Conservation (phyloP, 2,888 invertebrate species). For the Campaea margaritaria region DNA sequence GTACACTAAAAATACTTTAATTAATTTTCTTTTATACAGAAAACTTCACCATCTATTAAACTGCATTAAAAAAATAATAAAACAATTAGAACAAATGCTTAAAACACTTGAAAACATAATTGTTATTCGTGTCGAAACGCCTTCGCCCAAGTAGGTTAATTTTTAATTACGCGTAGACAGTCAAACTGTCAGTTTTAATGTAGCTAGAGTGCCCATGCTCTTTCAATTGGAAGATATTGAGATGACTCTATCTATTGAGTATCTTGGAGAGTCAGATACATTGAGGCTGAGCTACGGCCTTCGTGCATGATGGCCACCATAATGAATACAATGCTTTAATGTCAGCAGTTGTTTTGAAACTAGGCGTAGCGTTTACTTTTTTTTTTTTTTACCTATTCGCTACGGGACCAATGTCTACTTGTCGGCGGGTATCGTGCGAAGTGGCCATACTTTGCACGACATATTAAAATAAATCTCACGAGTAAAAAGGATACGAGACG, state of each 20-base stretch:
- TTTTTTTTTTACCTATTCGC: no score
- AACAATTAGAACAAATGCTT: slow-evolving; percentile 26
- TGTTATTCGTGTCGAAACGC: slow-evolving; percentile 37
- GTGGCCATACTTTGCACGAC: no score
- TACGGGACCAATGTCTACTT: no score
- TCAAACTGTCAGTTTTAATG: slow-evolving; percentile 63
- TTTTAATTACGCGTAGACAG: slow-evolving; percentile 70
- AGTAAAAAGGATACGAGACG: no score
- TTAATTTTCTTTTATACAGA: no score
- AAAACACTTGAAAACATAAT: slow-evolving; percentile 34
- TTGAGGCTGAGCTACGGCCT: not conserved
- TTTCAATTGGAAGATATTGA: slow-evolving; percentile 36
- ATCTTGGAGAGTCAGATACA: not conserved
- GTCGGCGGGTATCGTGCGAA: no score
- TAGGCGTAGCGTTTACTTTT: no score
- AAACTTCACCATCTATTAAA: not conserved
- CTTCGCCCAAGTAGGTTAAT: slow-evolving; percentile 69
- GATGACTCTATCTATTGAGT: slow-evolving; percentile 35
- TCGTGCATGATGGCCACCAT: not conserved
- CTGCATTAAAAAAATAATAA: slow-evolving; percentile 10
- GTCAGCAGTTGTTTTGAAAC: no score
- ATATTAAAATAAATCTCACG: no score
- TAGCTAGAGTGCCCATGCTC: slow-evolving; percentile 54
- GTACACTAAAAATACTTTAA: not conserved
- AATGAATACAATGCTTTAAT: not conserved